These are phyloP conservation scores for Vespertilio murinus DNA, from an alignment of 2,797 vertebrate genomes.

Conservation along the genomic window DNA sequence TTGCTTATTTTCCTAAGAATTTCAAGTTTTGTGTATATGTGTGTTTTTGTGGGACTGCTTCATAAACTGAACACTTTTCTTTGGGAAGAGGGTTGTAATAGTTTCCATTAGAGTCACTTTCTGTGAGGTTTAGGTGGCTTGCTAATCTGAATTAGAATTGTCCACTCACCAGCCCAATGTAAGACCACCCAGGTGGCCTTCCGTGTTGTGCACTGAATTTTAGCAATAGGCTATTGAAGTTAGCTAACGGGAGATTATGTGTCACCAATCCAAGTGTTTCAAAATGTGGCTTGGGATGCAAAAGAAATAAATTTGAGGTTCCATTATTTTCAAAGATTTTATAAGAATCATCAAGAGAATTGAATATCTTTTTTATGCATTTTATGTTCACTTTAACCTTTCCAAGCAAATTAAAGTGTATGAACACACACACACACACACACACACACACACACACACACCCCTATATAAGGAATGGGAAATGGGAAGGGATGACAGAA, in stretches of 20 bases:
- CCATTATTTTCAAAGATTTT: conserved; percentile 47
- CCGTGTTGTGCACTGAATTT: conserved; percentile 45
- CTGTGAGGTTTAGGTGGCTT: neutral
- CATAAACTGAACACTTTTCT: conserved; percentile 48
- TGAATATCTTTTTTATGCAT: conserved; percentile 45
- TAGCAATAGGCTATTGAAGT: conserved; percentile 69
- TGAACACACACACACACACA: neutral
- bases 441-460: too few relatives aligned
- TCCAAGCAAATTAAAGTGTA: conserved; percentile 25
- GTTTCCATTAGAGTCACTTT: conserved; percentile 43
- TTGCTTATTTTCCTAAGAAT: conserved; percentile 80
- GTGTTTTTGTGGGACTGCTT: conserved; percentile 37
- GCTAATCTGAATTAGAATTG: conserved; percentile 13
- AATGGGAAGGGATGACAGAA: neutral
- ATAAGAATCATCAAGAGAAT: conserved; percentile 40
- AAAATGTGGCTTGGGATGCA: conserved; percentile 14
- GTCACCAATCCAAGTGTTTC: conserved; percentile 64
- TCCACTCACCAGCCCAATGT: neutral
- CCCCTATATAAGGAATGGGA: neutral
- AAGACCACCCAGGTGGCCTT: conserved; percentile 76
- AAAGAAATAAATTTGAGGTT: conserved; percentile 54
- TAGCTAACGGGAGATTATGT: conserved; percentile 51
- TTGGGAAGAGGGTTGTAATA: neutral
- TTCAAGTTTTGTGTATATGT: conserved; percentile 67
- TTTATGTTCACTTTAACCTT: conserved; percentile 44